phyloP scores from a whole-genome alignment of 2,113 vertebrate species.

The Melanerpes aurifrons region DNA sequence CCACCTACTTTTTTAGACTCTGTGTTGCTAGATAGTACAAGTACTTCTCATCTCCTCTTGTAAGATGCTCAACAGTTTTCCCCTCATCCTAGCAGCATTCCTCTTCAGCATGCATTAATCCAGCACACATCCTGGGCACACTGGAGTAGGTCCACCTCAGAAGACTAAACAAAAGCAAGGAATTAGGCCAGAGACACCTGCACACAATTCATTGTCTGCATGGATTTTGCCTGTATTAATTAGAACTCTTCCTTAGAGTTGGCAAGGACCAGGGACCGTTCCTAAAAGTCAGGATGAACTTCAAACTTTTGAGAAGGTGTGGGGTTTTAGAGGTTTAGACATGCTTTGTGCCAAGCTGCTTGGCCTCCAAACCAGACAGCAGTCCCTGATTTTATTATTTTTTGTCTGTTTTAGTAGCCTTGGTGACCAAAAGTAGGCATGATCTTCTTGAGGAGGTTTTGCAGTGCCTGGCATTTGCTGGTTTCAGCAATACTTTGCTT shows the following conservation, averaged over 20 bases:
- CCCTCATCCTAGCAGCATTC: not conserved
- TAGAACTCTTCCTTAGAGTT: not conserved
- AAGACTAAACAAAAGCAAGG: not conserved
- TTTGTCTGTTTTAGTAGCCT: not conserved
- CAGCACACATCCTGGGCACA: not conserved
- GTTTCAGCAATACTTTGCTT: constrained; percentile 1
- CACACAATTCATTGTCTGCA: not conserved
- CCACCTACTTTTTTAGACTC: not conserved
- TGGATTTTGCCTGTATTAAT: not conserved
- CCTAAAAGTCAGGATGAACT: not conserved
- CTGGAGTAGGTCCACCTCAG: not conserved
- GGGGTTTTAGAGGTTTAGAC: not conserved
- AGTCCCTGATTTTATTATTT: not conserved
- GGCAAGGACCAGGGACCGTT: not conserved
- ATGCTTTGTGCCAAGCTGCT: not conserved
- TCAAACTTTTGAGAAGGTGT: not conserved
- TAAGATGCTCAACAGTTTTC: not conserved
- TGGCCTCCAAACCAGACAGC: not conserved
- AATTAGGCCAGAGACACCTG: not conserved
- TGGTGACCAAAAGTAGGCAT: not conserved
- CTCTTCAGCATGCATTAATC: not conserved
- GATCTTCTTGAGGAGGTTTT: not conserved
- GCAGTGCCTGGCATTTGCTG: not conserved
- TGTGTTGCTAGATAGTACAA: not conserved
- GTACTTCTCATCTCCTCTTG: not conserved